These are phyloP conservation scores for Saxidomus purpurata DNA, from an alignment of 1,140 invertebrate species.

Conservation along the genomic window DNA sequence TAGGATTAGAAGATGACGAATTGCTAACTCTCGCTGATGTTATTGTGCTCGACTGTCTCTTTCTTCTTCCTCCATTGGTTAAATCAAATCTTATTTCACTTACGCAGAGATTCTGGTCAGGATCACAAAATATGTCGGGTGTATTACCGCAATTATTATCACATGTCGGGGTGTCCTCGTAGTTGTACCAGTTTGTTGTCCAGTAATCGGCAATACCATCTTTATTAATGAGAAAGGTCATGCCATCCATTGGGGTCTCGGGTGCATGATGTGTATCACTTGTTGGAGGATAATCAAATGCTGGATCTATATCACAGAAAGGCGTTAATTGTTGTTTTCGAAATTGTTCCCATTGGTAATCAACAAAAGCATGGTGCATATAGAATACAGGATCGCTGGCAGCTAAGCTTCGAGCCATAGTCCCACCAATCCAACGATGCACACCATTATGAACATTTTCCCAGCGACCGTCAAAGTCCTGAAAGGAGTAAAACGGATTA, in stretches of 20 bases:
- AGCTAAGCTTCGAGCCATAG: conserved; percentile 10
- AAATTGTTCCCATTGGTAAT: conserved; percentile 54
- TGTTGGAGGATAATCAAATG: conserved; percentile 36
- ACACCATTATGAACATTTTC: conserved; percentile 45
- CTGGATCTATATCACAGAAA: conserved; percentile 23
- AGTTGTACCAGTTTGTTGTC: conserved; percentile 43
- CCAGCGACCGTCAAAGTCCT: conserved; percentile 27
- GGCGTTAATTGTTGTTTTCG: neutral
- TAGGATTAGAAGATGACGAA: neutral
- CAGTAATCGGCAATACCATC: conserved; percentile 32
- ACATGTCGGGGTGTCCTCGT: conserved; percentile 28
- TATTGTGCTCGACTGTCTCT: neutral
- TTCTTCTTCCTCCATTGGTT: neutral
- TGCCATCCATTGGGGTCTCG: neutral
- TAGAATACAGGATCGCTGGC: conserved; percentile 49
- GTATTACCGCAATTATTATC: conserved; percentile 3
- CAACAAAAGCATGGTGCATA: conserved; percentile 51
- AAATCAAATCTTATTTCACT: neutral
- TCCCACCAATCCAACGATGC: conserved; percentile 36
- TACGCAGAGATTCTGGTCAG: neutral
- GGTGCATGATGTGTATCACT: neutral
- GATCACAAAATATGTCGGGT: conserved; percentile 19
- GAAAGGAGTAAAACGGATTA: neutral
- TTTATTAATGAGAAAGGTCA: conserved; percentile 24
- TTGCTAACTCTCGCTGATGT: neutral